Evolutionary conservation across 2,113 vertebrate species (phyloP).

Genomic region (Perccottus glenii): DNA sequence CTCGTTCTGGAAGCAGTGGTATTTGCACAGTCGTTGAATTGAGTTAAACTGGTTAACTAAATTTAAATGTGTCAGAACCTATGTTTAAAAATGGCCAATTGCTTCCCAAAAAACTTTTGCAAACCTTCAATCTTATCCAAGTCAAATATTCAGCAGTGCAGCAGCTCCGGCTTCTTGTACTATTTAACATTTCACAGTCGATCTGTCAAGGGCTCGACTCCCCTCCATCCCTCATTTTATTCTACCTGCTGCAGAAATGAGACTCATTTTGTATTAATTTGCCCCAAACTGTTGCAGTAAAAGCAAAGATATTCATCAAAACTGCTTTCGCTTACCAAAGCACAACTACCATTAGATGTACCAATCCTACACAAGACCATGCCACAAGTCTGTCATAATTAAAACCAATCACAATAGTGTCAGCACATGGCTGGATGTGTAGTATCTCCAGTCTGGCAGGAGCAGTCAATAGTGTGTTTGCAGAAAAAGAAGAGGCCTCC

Average conservation of each 20-base stretch:
- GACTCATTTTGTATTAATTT: neutral
- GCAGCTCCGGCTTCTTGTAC: too few species aligned
- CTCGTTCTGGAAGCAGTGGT: too few species aligned
- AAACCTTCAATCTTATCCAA: neutral
- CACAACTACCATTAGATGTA: too few species aligned
- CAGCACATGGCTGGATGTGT: constrained; percentile 22
- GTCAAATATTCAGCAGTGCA: too few species aligned
- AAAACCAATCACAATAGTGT: constrained; percentile 46
- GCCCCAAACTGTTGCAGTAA: neutral
- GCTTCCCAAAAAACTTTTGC: neutral
- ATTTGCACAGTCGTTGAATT: too few species aligned
- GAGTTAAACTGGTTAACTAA: too few species aligned
- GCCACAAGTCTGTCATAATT: constrained; percentile 39
- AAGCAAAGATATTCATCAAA: neutral
- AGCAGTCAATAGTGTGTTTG: constrained; percentile 32
- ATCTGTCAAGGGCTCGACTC: neutral
- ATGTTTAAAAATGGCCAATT: too few species aligned
- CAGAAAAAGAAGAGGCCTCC: constrained; percentile 15
- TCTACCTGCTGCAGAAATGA: neutral
- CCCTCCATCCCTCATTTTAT: too few species aligned
- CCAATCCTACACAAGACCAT: too few species aligned
- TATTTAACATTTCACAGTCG: neutral
- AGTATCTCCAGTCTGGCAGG: constrained; percentile 20
- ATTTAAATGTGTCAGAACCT: too few species aligned
- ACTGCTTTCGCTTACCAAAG: neutral